These are phyloP conservation scores for Nothura maculosa DNA, from an alignment of 2,797 vertebrate genomes.

Conservation along the genomic window DNA sequence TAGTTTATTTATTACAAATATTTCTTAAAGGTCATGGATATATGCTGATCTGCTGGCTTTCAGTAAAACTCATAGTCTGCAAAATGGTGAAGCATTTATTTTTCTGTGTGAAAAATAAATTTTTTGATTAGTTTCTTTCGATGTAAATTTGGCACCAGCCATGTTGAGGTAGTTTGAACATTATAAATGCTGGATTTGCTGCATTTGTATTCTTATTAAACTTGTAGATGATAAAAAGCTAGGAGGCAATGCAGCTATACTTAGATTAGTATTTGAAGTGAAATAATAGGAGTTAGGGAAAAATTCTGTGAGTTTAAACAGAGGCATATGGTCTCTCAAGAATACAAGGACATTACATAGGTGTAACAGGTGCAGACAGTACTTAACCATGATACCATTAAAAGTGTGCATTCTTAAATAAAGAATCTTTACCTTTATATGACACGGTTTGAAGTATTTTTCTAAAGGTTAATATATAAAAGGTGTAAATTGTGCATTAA, in stretches of 20 bases:
- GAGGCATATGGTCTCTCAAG: too few relatives aligned
- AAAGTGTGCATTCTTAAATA: background rate
- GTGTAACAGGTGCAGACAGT: background rate
- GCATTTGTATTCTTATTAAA: background rate
- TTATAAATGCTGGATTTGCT: background rate
- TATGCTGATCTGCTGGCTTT: background rate
- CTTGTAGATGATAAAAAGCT: background rate
- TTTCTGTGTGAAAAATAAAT: background rate
- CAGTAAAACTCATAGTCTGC: background rate
- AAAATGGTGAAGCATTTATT: background rate
- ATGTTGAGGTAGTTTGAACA: background rate
- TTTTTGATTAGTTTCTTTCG: background rate
- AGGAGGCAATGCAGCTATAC: background rate
- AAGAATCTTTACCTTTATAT: background rate
- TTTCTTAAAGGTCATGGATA: background rate
- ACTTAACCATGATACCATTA: background rate
- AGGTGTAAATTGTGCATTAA: slow-evolving; percentile 36
- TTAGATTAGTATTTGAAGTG: background rate
- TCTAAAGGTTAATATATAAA: background rate
- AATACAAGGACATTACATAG: background rate
- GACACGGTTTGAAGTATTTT: background rate
- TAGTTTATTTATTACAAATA: background rate
- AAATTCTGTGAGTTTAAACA: too few relatives aligned
- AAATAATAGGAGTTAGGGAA: background rate
- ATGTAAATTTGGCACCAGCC: background rate